Evolutionary conservation across 2,797 vertebrate genomes (phyloP).

Genomic region (Philypnodon macrostomus): DNA sequence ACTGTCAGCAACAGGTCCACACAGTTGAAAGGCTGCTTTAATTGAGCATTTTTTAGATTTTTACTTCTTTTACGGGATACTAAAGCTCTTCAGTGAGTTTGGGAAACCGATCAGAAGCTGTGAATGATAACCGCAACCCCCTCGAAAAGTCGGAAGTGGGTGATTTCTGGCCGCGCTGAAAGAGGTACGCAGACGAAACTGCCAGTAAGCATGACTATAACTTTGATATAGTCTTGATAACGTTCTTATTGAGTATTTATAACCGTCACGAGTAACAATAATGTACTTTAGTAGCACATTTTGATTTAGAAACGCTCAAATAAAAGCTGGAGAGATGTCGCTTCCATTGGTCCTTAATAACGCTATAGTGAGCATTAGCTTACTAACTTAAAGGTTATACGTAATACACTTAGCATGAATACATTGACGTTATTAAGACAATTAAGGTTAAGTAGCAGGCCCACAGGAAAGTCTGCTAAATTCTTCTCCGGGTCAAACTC

Average conservation of each 20-base stretch:
- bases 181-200: constrained; percentile 59
- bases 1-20: constrained; percentile 76
- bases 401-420: background rate
- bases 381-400: constrained; percentile 24
- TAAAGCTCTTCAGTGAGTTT: background rate
- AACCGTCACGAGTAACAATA: background rate
- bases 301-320: background rate
- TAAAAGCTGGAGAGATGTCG: constrained; percentile 10
- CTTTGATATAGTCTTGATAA: constrained; percentile 35
- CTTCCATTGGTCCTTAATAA: constrained; percentile 18
- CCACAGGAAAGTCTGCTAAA: constrained; percentile 36
- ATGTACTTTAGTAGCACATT: background rate
- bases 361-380: constrained; percentile 28
- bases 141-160: constrained; percentile 26
- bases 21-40: constrained; percentile 15
- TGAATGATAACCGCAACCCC: constrained; percentile 13
- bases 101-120: constrained; percentile 2
- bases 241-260: background rate
- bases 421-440: background rate
- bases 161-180: constrained; percentile 33
- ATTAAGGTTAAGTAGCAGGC: constrained; percentile 9
- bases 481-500: constrained; percentile 58
- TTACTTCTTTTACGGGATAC: constrained; percentile 2
- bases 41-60: constrained; percentile 17
- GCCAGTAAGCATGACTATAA: constrained; percentile 57